phyloP scores from a whole-genome alignment of 2,888 invertebrate genomes.

The Lapara coniferarum region DNA sequence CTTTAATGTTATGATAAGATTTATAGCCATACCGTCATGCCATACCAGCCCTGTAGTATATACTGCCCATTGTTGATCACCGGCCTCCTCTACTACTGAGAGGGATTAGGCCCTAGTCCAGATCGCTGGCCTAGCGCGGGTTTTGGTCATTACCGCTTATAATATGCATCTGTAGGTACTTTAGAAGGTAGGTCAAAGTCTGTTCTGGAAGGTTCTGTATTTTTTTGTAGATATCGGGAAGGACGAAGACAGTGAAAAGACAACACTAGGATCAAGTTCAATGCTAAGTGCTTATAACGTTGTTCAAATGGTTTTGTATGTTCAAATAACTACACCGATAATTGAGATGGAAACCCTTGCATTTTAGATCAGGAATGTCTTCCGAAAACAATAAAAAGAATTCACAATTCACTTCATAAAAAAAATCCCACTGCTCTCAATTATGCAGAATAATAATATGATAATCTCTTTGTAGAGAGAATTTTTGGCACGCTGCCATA shows the following conservation, averaged over 20 bases:
- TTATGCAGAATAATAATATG: constrained; percentile 4
- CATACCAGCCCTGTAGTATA: neutral
- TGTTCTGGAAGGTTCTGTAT: no score
- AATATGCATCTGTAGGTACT: no score
- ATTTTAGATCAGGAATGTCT: constrained; percentile 9
- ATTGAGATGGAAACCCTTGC: neutral
- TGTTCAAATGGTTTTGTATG: neutral
- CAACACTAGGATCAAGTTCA: no score
- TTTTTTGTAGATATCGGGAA: no score
- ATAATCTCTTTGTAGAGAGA: neutral
- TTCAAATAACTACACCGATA: neutral
- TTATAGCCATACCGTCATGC: neutral
- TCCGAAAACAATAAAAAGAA: constrained; percentile 1
- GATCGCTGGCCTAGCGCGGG: no score
- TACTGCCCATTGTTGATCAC: no score
- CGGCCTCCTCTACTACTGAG: no score
- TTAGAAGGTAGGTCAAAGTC: no score
- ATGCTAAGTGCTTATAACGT: no score
- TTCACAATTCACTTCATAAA: neutral
- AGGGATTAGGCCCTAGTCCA: no score
- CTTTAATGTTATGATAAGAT: no score
- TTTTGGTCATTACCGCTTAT: neutral
- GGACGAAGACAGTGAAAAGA: no score
- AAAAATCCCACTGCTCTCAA: neutral
- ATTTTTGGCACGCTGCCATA: constrained; percentile 4